Percentiles rank a stretch among this genome's conserved stretches.
Evolutionary conservation across 2,113 vertebrate genomes (phyloP).

Genomic region (Ptilorrhoa leucosticta): DNA sequence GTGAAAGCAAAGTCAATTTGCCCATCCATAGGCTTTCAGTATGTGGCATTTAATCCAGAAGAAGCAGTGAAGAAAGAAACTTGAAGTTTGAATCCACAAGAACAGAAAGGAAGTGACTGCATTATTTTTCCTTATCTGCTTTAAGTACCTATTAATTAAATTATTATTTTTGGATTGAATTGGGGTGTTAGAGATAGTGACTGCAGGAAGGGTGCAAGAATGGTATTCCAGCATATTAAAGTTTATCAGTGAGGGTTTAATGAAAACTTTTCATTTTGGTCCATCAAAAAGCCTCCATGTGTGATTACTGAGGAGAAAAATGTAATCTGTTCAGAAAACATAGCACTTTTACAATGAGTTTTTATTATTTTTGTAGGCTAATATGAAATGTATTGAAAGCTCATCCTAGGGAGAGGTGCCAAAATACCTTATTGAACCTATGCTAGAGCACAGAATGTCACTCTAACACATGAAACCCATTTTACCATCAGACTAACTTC

Average conservation of each 20-base stretch:
- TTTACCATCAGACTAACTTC: background rate
- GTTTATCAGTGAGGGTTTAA: background rate
- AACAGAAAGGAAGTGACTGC: background rate
- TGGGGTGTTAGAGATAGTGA: background rate
- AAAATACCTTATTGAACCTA: background rate
- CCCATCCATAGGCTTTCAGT: background rate
- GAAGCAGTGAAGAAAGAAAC: background rate
- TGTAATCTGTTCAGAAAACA: background rate
- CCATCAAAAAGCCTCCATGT: background rate
- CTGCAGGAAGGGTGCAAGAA: background rate
- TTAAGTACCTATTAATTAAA: background rate
- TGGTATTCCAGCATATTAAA: background rate
- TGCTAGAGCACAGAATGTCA: background rate
- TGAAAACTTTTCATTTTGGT: background rate
- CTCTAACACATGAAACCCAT: background rate
- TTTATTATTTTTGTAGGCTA: background rate
- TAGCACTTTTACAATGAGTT: background rate
- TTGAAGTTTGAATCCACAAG: background rate
- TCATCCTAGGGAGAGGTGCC: background rate
- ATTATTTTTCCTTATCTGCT: background rate
- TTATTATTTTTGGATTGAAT: background rate
- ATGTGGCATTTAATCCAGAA: background rate
- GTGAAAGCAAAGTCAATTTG: background rate
- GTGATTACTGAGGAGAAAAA: background rate
- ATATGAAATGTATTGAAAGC: background rate